These are phyloP conservation scores for Strigops habroptila DNA, from an alignment of 2,113 vertebrate species.

Conservation along the genomic window DNA sequence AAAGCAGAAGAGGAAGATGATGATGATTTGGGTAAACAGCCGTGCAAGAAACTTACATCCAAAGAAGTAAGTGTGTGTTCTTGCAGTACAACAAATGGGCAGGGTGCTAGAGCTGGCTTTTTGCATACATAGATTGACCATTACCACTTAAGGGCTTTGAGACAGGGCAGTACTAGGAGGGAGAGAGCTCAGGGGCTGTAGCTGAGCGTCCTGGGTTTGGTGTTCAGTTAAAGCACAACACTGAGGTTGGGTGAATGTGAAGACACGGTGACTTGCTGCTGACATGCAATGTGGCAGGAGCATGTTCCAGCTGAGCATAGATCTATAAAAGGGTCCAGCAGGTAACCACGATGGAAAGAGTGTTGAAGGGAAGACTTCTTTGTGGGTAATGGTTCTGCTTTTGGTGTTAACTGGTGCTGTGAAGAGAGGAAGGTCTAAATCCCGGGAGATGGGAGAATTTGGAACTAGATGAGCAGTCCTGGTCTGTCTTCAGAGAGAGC, in stretches of 20 bases:
- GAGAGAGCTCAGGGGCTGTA: not conserved
- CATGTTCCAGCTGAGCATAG: not conserved
- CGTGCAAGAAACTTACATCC: slow-evolving; percentile 76
- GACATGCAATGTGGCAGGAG: rapidly evolving
- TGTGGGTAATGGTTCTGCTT: not conserved
- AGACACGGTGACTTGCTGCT: not conserved
- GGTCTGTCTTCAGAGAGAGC: not conserved
- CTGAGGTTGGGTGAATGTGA: not conserved
- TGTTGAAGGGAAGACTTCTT: not conserved
- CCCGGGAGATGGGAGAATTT: not conserved
- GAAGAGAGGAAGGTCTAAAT: not conserved
- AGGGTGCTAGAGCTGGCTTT: not conserved
- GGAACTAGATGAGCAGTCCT: not conserved
- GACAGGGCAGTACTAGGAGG: not conserved
- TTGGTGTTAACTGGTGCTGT: too few species aligned
- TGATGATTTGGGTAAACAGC: not conserved
- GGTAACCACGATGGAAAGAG: not conserved
- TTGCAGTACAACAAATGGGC: not conserved
- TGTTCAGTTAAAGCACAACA: not conserved
- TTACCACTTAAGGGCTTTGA: not conserved
- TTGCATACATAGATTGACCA: rapidly evolving
- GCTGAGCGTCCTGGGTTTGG: not conserved
- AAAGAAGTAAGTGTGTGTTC: slow-evolving; percentile 82
- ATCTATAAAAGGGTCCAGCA: not conserved
- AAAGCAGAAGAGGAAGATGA: slow-evolving; percentile 71